These are phyloP conservation scores for Ailuropoda melanoleuca DNA, from an alignment of 2,113 vertebrate species.

Conservation along the genomic window DNA sequence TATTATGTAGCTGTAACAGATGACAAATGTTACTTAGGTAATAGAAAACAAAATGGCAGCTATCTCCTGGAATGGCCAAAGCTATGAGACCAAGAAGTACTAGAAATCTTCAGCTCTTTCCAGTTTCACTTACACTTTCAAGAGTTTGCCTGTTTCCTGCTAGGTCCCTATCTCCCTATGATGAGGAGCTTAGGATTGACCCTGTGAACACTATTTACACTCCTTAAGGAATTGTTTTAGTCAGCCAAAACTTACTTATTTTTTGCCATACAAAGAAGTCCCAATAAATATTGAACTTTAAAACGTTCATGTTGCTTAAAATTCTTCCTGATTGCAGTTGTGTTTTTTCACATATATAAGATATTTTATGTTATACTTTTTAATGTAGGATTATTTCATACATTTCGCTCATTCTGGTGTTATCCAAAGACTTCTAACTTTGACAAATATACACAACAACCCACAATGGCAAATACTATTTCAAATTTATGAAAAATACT, in stretches of 20 bases:
- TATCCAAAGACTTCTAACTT: slow-evolving; percentile 32
- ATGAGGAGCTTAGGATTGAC: background rate
- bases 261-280: background rate
- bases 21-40: slow-evolving; percentile 29
- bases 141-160: background rate
- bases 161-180: background rate
- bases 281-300: slow-evolving; percentile 27
- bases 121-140: background rate
- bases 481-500: slow-evolving; percentile 38
- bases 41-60: slow-evolving; percentile 46
- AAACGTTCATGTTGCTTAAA: slow-evolving; percentile 32
- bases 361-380: background rate
- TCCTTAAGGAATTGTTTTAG: background rate
- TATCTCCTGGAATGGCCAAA: background rate
- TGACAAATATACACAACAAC: background rate
- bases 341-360: background rate
- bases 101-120: background rate
- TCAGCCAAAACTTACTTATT: background rate
- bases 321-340: background rate
- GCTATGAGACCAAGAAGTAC: background rate
- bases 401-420: slow-evolving; percentile 3
- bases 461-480: background rate
- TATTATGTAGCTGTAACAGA: slow-evolving; percentile 53
- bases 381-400: background rate
- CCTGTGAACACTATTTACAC: background rate